Evolutionary conservation across 1,140 invertebrate species (phyloP), one percentile per base, ranked within the genome.

Genomic region (Anoplophora glabripennis): DNA sequence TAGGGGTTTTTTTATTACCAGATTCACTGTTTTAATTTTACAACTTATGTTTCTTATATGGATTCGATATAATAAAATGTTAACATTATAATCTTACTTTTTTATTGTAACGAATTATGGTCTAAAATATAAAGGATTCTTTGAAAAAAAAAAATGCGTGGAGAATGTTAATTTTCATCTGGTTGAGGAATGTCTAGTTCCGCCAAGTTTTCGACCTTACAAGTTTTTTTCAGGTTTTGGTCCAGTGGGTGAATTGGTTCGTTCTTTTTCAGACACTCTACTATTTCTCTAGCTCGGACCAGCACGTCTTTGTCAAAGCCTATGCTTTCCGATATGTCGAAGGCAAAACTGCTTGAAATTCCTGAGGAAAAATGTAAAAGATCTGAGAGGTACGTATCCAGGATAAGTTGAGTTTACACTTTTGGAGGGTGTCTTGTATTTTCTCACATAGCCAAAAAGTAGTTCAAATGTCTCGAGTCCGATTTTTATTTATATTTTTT

Each of bases 1-100:
- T 99, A 84, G 45, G 15, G n/a, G n/a, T n/a, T 17, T 40, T 40
- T 40, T 3, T 40, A n/a, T 14, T n/a, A 40, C 14, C 38, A 40
- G 11, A n/a, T 40, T 3, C 11, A 3, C 8, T 40, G 11, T 15
- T 40, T 40, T 40, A n/a, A 2, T 40, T 40, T 40, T 40, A 11
- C 38, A 40, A 40, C 11, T 11, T n/a, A 14, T 40, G 11, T 2
- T 11, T 40, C 38, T 40, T 40, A n/a, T 40, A n/a, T 15, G 14
- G 41, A 42, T 42, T 15, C 5, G 12, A 12, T 42, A 42, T 42
- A 42, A 42, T 42, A 28, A 28, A 28, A 28, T 28, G 21, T 28
- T 28, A 28, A 28, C 21, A 28, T 28, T 28, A 28, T 5, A 28
- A 2, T 28, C 5, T 28, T n/a, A n/a, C n/a, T n/a, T n/a, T n/a